Evolutionary conservation across 2,888 invertebrate species (phyloP).

Genomic region (Leucozona laternaria): DNA sequence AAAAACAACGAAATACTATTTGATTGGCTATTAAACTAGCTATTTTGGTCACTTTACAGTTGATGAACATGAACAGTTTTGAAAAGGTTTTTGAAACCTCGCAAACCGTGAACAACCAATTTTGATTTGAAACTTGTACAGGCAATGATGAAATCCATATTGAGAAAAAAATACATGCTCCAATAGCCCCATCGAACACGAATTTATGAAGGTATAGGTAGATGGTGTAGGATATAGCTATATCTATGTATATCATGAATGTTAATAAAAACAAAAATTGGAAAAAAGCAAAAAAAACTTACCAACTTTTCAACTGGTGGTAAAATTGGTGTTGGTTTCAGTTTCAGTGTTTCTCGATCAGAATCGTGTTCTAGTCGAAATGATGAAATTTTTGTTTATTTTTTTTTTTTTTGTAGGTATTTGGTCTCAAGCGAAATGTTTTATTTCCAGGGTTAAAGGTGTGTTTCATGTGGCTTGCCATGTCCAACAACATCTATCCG

Average conservation of each 20-base stretch:
- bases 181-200: not conserved
- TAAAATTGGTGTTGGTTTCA: not conserved
- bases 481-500: not conserved
- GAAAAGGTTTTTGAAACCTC: not conserved
- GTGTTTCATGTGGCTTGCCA: not conserved
- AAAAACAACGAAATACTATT: not conserved
- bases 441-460: slow-evolving; percentile 1
- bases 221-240: too few species aligned
- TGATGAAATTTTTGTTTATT: not conserved
- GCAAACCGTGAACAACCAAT: not conserved
- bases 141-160: not conserved
- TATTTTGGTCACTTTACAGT: not conserved
- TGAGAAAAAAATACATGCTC: not conserved
- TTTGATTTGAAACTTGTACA: not conserved
- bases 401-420: too few species aligned
- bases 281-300: not conserved
- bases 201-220: not conserved
- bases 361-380: slow-evolving; percentile 1
- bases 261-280: not conserved
- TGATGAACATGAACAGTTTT: not conserved
- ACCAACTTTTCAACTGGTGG: slow-evolving; percentile 8
- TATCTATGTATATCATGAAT: not conserved
- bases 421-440: slow-evolving; percentile 1
- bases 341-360: not conserved
- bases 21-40: not conserved